Base-by-base conservation (phyloP, 2,888 invertebrate species). In the Entomobrya multifasciata region DNA sequence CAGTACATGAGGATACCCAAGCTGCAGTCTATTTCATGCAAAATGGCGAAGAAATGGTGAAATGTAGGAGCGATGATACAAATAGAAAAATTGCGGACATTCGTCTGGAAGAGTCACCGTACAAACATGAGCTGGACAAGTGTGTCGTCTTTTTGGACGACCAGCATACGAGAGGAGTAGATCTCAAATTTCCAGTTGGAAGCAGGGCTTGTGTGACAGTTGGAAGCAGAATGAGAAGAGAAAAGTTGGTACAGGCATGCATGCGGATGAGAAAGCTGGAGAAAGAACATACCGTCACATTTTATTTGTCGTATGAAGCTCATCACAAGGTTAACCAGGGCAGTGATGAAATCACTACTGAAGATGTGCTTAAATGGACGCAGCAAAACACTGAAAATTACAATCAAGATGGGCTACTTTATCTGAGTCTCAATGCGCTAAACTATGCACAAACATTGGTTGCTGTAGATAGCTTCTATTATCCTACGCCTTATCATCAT, bases 141-240 rank as follows among this genome's bases (percentile, higher is more conserved):
- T 55, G 88, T 30, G 84, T 65, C 0, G 80, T 89, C 15, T 90
- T 88, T 72, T 72, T 90, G 83, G 90, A 90, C 44, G 89, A 89
- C 70, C 83, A 72, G 1, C 90, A 89, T 22, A 89, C 90, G 11
- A 20, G 90, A 22, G 90, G 90, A 15, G 88, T 88, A 10, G 90
- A 90, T 55, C 65, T 90, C 6, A 89, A 85, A 44, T 80, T 90
- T 67, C 88, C 88, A 13, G 11, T 13, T 0, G 70, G 72, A 15
- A 41, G 25, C 0, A 60, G 10, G 22, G 88, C 88, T 17, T 83
- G 80, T 44, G 90, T 90, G 0, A 90, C 90, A 1, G 20, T 90
- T 0, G 89, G 86, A 0, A 70, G 65, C 57, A 81, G 70, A 25
- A 78, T 90, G 17, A 88, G 86, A 17, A 81, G 86, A 8, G 88